A percentile compares a stretch with the other conserved stretches of the same genome.
These are phyloP conservation scores for Panthera uncia DNA, from an alignment of 2,113 vertebrate genomes.

Conservation along the genomic window DNA sequence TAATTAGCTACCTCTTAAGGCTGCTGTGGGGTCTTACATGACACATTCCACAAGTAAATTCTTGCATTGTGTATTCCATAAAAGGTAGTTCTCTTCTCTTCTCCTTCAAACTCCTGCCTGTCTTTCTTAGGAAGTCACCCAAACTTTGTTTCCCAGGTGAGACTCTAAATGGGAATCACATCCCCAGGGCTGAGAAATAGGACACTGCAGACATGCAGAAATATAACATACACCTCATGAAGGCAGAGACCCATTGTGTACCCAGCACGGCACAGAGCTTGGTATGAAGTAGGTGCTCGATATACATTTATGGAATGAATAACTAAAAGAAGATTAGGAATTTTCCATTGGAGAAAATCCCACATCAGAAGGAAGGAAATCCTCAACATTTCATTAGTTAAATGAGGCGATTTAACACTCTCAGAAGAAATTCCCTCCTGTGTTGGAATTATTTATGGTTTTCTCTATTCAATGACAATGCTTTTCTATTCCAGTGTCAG, in stretches of 20 bases:
- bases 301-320: neutral
- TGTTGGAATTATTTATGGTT: neutral
- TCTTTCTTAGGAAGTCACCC: neutral
- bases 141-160: neutral
- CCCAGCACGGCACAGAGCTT: neutral
- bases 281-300: neutral
- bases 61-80: neutral
- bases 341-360: neutral
- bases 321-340: neutral
- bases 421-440: conserved; percentile 3
- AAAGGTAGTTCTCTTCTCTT: conserved; percentile 17
- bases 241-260: neutral
- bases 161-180: neutral
- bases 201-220: neutral
- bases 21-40: neutral
- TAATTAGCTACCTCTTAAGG: neutral
- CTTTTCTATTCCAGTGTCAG: neutral
- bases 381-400: neutral
- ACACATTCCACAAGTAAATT: neutral
- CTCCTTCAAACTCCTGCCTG: conserved; percentile 12
- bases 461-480: neutral
- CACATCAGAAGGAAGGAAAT: conserved; percentile 24
- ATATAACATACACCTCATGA: neutral
- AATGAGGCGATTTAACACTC: neutral
- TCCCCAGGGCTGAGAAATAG: neutral